Evolutionary conservation across 1,140 invertebrate genomes (phyloP).

Genomic region (Hyphantria cunea): DNA sequence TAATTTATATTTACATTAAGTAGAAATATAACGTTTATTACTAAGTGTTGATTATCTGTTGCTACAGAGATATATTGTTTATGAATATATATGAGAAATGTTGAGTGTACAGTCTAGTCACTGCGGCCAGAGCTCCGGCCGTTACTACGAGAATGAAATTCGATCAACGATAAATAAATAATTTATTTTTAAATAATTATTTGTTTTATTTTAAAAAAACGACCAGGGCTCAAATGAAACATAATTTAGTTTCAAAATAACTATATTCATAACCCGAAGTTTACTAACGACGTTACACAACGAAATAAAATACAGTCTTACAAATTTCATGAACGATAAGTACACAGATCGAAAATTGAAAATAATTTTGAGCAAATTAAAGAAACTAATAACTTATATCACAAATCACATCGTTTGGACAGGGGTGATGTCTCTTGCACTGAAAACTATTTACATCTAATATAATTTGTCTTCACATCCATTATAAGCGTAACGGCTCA

Average conservation of each 20-base stretch:
- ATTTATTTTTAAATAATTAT: conserved; percentile 74
- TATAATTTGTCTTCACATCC: conserved; percentile 9
- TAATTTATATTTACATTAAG: conserved; percentile 75
- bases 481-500: conserved; percentile 25
- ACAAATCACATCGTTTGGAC: conserved; percentile 70
- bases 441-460: conserved; percentile 24
- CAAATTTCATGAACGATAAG: conserved; percentile 79
- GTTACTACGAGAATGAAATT: conserved; percentile 60
- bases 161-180: conserved; percentile 72
- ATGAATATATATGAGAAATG: conserved; percentile 71
- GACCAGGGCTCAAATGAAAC: conserved; percentile 42
- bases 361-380: conserved; percentile 73
- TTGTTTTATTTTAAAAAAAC: conserved; percentile 48
- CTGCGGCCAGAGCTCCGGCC: conserved; percentile 74
- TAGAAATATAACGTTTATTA: conserved; percentile 74
- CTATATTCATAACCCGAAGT: conserved; percentile 78
- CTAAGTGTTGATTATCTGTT: conserved; percentile 79
- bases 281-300: conserved; percentile 76
- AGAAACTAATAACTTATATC: conserved; percentile 62
- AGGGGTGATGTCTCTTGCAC: conserved; percentile 43
- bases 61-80: conserved; percentile 74
- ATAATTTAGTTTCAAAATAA: conserved; percentile 72
- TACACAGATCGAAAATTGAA: conserved; percentile 70
- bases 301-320: conserved; percentile 81
- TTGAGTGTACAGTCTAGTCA: conserved; percentile 81